Conservation (phyloP, 2,888 invertebrate genomes). For the Pristionchus japonicus region DNA sequence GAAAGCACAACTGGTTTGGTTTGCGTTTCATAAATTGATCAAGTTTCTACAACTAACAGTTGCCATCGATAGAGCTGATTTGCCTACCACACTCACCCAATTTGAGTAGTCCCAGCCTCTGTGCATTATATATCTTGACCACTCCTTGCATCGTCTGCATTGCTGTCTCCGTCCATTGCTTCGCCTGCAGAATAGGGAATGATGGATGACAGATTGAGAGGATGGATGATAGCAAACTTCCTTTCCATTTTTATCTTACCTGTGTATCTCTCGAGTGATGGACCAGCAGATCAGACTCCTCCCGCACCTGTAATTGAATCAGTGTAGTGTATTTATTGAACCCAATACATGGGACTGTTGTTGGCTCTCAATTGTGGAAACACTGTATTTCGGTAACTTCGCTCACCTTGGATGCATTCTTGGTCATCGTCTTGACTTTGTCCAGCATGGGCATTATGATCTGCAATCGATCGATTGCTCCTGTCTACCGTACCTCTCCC, state of each 20-base stretch:
- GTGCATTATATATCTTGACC: slow-evolving; percentile 72
- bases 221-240: too few relatives aligned
- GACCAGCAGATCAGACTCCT: slow-evolving; percentile 83
- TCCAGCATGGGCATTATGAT: slow-evolving; percentile 94
- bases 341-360: too few relatives aligned
- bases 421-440: slow-evolving; percentile 83
- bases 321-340: not conserved
- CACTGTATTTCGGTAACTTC: not conserved
- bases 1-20: slow-evolving; percentile 48
- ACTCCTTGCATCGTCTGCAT: slow-evolving; percentile 76
- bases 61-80: not conserved
- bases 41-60: too few relatives aligned
- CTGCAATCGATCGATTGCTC: slow-evolving; percentile 72
- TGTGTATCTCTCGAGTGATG: slow-evolving; percentile 95
- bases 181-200: too few relatives aligned
- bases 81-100: slow-evolving; percentile 52
- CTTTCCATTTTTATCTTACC: not conserved
- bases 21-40: not conserved
- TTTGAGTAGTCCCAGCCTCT: slow-evolving; percentile 60
- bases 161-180: slow-evolving; percentile 72
- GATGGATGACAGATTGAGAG: too few relatives aligned
- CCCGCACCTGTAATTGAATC: slow-evolving; percentile 8
- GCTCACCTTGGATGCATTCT: slow-evolving; percentile 61
- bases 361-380: too few relatives aligned
- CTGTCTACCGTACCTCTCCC: slow-evolving; percentile 4